These are phyloP conservation scores for Heliocidaris erythrogramma DNA, from an alignment of 35 echinoderm and acorn worm genomes.

Conservation along the genomic window DNA sequence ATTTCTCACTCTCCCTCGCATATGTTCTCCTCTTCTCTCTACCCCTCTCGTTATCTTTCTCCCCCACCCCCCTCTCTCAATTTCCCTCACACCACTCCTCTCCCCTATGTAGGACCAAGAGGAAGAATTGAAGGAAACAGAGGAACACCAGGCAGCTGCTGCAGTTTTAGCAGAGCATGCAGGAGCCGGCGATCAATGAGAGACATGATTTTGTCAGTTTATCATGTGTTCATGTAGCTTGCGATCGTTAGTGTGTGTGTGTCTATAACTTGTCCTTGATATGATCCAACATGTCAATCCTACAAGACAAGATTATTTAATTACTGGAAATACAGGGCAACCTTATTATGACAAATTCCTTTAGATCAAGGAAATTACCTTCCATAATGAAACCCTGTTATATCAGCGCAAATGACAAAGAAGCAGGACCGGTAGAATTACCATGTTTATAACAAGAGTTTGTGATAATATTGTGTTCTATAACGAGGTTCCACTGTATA, in stretches of 20 bases:
- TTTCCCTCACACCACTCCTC: not conserved
- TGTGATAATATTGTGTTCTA: too few relatives aligned
- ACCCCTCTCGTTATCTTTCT: not conserved
- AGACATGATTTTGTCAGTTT: not conserved
- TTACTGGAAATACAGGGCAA: too few relatives aligned
- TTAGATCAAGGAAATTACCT: too few relatives aligned
- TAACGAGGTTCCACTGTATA: too few relatives aligned
- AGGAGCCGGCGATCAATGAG: not conserved
- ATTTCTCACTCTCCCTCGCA: not conserved
- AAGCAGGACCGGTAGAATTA: too few relatives aligned
- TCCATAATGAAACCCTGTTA: too few relatives aligned
- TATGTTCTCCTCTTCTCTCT: not conserved
- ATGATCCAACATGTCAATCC: too few relatives aligned
- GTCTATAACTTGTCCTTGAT: not conserved
- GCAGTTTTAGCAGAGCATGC: conserved; percentile 21
- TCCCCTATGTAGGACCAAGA: conserved; percentile 27
- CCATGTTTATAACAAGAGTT: too few relatives aligned
- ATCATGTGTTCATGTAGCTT: not conserved
- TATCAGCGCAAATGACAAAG: too few relatives aligned
- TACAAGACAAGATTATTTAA: too few relatives aligned
- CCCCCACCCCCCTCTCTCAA: not conserved
- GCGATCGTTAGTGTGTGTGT: not conserved
- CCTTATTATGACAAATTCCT: too few relatives aligned
- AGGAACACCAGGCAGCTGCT: conserved; percentile 51
- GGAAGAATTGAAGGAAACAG: conserved; percentile 51